A percentile compares a stretch with the other conserved stretches of the same genome.
Evolutionary conservation across 2,888 invertebrate genomes (phyloP).

Genomic region (Apodemia duryi): DNA sequence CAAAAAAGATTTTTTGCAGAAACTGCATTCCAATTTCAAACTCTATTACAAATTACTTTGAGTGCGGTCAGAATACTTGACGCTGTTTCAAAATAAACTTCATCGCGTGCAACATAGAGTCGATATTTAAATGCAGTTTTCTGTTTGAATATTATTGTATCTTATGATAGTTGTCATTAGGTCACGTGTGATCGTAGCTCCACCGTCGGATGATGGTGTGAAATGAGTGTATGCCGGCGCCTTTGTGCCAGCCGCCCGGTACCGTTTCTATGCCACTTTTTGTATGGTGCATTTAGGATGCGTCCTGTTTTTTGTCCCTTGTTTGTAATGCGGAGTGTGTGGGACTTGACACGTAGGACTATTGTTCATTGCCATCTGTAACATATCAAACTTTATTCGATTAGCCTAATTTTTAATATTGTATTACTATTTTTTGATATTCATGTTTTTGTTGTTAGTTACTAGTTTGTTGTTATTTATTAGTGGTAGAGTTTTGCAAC

Average conservation of each 20-base stretch:
- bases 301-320: conserved; percentile 68
- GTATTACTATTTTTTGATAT: conserved; percentile 13
- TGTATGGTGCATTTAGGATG: conserved; percentile 68
- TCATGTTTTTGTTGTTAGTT: conserved; percentile 16
- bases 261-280: conserved; percentile 70
- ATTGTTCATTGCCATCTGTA: conserved; percentile 61
- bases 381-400: conserved; percentile 40
- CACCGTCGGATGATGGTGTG: conserved; percentile 62
- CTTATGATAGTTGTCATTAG: conserved; percentile 57
- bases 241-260: conserved; percentile 66
- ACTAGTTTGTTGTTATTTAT: neutral
- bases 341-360: conserved; percentile 76
- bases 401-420: conserved; percentile 22
- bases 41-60: conserved; percentile 9
- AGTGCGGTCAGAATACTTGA: neutral
- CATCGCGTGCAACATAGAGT: conserved; percentile 33
- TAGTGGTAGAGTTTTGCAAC: neutral
- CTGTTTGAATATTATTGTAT: conserved; percentile 22
- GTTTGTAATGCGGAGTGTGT: conserved; percentile 77
- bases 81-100: neutral
- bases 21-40: conserved; percentile 38
- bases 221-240: conserved; percentile 60
- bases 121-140: conserved; percentile 29
- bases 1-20: conserved; percentile 53
- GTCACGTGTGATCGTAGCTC: conserved; percentile 58